Evolutionary conservation across 1,140 invertebrate genomes (phyloP), one percentile per base, ranked within the genome.

Genomic region (Gonatopus flavifemur): DNA sequence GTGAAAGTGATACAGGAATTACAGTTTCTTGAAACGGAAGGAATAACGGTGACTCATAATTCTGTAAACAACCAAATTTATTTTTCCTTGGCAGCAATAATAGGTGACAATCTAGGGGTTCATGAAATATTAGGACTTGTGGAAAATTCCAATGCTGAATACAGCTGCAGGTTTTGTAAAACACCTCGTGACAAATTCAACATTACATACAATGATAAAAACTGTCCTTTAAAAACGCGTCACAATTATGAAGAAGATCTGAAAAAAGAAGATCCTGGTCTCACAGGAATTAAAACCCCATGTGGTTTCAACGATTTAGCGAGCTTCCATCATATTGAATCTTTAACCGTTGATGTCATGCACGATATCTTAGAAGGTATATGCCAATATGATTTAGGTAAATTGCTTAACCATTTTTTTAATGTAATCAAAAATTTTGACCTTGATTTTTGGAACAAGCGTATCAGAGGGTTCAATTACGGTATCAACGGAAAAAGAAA

Each of bases 341-440:
- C n/a, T n/a, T n/a, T n/a, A n/a, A n/a, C n/a, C n/a, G n/a, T n/a
- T n/a, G n/a, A n/a, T n/a, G n/a, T n/a, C n/a, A n/a, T n/a, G n/a
- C n/a, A n/a, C n/a, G n/a, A n/a, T n/a, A n/a, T n/a, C n/a, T n/a
- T n/a, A n/a, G n/a, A n/a, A n/a, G n/a, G n/a, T n/a, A n/a, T n/a
- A n/a, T n/a, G n/a, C n/a, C n/a, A n/a, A n/a, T 25, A 42, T 25
- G 47, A 49, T 21, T 24, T 41, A 13, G 20, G 47, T 13, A 49
- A 41, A 20, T 21, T 41, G 41, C 25, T 49, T 4, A 8, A 15
- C 12, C 42, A 41, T 49, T 49, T 41, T 49, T 41, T 49, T 22
- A 16, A 12, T 15, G 19, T 35, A 38, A 15, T 16, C 10, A 42
- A 49, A 9, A 21, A 15, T 33, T 49, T 49, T 21, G 19, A 37